Evolutionary conservation across 2,797 vertebrate species (phyloP).

Genomic region (Enteromius fasciolatus): DNA sequence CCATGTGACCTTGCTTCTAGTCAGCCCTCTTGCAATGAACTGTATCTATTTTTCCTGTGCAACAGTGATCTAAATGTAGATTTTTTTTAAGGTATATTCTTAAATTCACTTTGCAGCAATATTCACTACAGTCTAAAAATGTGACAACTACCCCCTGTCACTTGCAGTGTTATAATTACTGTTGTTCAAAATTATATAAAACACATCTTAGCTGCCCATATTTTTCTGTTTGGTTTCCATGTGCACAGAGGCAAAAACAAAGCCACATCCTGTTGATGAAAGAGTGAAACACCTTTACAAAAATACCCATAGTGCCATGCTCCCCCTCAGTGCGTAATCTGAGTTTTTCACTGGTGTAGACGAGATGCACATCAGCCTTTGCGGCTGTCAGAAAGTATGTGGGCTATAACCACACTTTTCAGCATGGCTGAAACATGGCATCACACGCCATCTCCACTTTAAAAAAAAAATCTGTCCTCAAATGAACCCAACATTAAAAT

Average conservation of each 20-base stretch:
- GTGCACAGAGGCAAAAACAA: background rate
- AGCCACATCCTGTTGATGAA: slow-evolving; percentile 40
- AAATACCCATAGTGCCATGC: background rate
- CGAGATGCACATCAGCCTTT: slow-evolving; percentile 30
- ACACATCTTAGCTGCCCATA: background rate
- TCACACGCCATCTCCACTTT: background rate
- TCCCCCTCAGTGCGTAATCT: slow-evolving; percentile 61
- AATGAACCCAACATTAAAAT: background rate
- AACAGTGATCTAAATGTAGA: background rate
- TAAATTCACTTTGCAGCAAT: background rate
- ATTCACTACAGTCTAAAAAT: background rate
- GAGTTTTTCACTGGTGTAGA: slow-evolving; percentile 61
- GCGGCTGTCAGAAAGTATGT: slow-evolving; percentile 53
- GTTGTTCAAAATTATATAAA: background rate
- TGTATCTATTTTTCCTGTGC: background rate
- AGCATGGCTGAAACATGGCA: background rate
- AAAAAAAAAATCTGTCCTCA: slow-evolving; percentile 4
- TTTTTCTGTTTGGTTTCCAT: slow-evolving; percentile 1
- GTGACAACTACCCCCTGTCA: background rate
- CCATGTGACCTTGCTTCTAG: background rate
- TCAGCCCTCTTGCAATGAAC: background rate
- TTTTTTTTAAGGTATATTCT: background rate
- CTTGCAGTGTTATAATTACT: background rate
- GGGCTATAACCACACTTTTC: slow-evolving; percentile 21
- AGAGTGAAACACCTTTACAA: background rate